Base-by-base conservation (phyloP, 2,797 vertebrate genomes). In the Chloroceryle inda region DNA sequence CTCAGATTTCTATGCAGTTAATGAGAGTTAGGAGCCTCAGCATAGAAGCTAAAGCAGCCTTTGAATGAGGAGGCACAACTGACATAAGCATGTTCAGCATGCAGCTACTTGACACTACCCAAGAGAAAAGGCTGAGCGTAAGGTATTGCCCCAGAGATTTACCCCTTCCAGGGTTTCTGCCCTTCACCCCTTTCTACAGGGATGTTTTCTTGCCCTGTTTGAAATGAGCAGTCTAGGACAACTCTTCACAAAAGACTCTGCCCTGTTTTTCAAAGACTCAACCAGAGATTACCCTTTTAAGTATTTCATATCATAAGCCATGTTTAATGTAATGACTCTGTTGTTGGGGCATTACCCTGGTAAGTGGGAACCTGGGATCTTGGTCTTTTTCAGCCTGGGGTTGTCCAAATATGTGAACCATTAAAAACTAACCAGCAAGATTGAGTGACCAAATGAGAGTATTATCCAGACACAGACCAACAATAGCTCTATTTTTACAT, bases 401-500 rank as follows among this genome's bases (percentile, higher is more conserved):
- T 63, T 77, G 44, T 44, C 20, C 68, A 85, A 88, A 77, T 26
- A 42, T 6, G 22, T 35, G 9, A 85, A 31, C 21, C 33, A 76
- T 71, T 45, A 77, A 80, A 77, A 91, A 56, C 20, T 18, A 14
- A 10, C 49, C 53, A 61, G 68, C 44, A n/a, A 89, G 29, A 40
- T 83, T 72, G 80, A 72, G 26, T 27, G 23, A 16, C 37, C 23
- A 21, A 88, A 91, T 52, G 16, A 63, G 45, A 77, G 6, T 35
- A 53, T 26, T 38, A 27, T 38, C 66, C 78, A 88, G 64, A 80
- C 49, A 33, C 1, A 82, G 53, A 74, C 4, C 24, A 93, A 94
- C 52, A 92, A 87, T 52, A 80, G 40, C 22, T 61, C n/a, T 94
- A 78, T 95, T 96, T 95, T 94, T 74, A 47, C 35, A 40, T 20